These are phyloP conservation scores for Eurytoma adleriae DNA, from an alignment of 2,888 invertebrate species.

Conservation along the genomic window DNA sequence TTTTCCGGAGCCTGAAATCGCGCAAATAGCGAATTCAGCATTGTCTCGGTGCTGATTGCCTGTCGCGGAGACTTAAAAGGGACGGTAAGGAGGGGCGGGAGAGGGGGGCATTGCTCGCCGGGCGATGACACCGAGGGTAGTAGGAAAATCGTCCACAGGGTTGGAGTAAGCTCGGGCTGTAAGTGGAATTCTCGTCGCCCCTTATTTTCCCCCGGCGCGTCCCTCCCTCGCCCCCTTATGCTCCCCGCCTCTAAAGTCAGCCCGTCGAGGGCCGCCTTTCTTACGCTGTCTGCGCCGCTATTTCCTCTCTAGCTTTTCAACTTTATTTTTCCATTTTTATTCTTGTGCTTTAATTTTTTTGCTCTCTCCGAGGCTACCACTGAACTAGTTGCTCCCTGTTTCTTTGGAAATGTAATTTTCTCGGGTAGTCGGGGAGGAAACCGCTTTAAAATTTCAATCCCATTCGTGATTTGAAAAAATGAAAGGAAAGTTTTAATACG, in stretches of 20 bases:
- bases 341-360: too few species aligned
- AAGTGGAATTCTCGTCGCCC: slow-evolving; percentile 13
- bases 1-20: slow-evolving; percentile 7
- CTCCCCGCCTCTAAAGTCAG: background rate
- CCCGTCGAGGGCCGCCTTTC: too few species aligned
- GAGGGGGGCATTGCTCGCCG: background rate
- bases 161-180: background rate
- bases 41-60: slow-evolving; percentile 24
- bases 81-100: background rate
- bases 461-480: too few species aligned
- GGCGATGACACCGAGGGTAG: slow-evolving; percentile 48
- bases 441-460: too few species aligned
- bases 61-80: background rate
- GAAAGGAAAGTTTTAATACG: too few species aligned
- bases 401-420: too few species aligned
- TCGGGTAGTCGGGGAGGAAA: too few species aligned
- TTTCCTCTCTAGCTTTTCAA: too few species aligned
- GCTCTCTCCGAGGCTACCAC: too few species aligned
- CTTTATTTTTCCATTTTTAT: too few species aligned
- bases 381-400: too few species aligned
- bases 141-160: slow-evolving; percentile 43
- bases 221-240: background rate
- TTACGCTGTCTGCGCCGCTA: too few species aligned
- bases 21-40: background rate
- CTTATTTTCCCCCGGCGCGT: background rate